These are phyloP conservation scores for Aspiorhynchus laticeps DNA, from an alignment of 2,113 vertebrate genomes.

Conservation along the genomic window DNA sequence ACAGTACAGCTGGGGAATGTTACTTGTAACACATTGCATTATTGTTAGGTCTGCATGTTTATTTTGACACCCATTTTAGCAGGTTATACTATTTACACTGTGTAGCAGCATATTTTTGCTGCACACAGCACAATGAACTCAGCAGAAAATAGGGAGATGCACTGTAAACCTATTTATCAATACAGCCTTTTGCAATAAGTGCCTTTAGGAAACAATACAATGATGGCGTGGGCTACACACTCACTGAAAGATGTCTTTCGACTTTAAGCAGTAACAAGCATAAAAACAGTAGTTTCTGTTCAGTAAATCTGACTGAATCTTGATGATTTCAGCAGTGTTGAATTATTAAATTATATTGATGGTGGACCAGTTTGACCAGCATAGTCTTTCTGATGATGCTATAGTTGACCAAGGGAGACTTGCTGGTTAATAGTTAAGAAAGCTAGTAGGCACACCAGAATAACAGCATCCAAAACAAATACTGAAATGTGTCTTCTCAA, in stretches of 20 bases:
- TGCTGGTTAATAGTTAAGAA: background rate
- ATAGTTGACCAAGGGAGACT: background rate
- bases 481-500: background rate
- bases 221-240: background rate
- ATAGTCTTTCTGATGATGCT: background rate
- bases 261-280: background rate
- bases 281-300: background rate
- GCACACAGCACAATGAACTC: background rate
- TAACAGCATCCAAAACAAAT: background rate
- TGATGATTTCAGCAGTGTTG: background rate
- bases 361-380: background rate
- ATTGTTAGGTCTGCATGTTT: background rate
- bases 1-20: background rate
- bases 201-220: background rate
- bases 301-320: background rate
- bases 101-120: background rate
- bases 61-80: conserved; percentile 15
- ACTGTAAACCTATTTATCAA: background rate
- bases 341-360: background rate
- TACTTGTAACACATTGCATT: background rate
- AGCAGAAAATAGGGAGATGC: background rate
- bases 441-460: background rate
- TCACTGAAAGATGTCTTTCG: background rate
- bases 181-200: background rate
- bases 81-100: conserved; percentile 1